A percentile compares a stretch with the other conserved stretches of the same genome.
phyloP scores from a whole-genome alignment of 2,797 vertebrate genomes.

The Pampus argenteus region DNA sequence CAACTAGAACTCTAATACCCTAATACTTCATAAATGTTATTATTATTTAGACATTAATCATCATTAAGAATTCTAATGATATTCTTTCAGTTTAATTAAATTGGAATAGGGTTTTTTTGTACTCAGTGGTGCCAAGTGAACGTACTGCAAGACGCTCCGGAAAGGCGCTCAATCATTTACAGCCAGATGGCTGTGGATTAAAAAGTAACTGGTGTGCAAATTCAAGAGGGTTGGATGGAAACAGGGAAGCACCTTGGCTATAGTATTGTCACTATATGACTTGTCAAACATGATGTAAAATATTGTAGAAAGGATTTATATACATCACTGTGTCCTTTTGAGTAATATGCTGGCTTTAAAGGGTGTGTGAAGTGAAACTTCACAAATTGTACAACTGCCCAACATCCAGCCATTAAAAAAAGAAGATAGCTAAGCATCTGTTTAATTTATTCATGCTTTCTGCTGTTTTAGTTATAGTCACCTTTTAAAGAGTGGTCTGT shows the following conservation, averaged over 20 bases:
- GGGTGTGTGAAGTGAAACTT: conserved; percentile 22
- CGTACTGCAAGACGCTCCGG: conserved; percentile 68
- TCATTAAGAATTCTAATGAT: conserved; percentile 81
- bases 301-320: conserved; percentile 1
- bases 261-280: conserved; percentile 36
- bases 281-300: conserved; percentile 25
- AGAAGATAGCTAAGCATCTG: conserved; percentile 55
- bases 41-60: conserved; percentile 85
- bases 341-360: conserved; percentile 44
- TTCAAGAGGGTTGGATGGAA: conserved; percentile 53
- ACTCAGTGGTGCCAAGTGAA: conserved; percentile 70
- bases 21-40: conserved; percentile 81
- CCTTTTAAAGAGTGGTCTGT: conserved; percentile 68
- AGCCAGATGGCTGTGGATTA: conserved; percentile 80
- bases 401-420: conserved; percentile 41
- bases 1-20: conserved; percentile 69
- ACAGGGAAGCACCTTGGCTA: conserved; percentile 49
- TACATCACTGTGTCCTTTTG: conserved; percentile 17
- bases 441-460: conserved; percentile 71
- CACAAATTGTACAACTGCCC: conserved; percentile 7
- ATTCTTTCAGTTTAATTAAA: conserved; percentile 84
- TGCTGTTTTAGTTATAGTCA: conserved; percentile 65
- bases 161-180: conserved; percentile 78
- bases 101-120: conserved; percentile 67
- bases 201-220: conserved; percentile 62